Evolutionary conservation across 37 sponge, comb jelly and placozoan species (phyloP).

Genomic region (Ianthella basta): DNA sequence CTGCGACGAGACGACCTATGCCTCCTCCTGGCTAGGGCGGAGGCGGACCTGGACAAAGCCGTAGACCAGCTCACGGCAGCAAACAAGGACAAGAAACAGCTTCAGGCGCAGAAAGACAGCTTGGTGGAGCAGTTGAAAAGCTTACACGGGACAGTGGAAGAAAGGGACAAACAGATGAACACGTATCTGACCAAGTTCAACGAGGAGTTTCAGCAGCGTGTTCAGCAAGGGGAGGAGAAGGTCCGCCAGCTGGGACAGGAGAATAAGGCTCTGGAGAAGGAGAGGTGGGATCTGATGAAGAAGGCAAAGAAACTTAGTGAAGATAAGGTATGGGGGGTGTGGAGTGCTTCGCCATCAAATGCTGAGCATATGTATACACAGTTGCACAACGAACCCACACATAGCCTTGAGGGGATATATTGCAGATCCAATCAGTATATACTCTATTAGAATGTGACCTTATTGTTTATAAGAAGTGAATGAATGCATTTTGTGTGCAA

Average conservation of each 20-base stretch:
- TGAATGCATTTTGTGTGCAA: no score
- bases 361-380: no score
- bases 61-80: not conserved
- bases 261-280: constrained; percentile 67
- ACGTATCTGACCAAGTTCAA: constrained; percentile 11
- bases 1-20: constrained; percentile 15
- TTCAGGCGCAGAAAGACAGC: constrained; percentile 17
- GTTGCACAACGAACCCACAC: not conserved
- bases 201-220: constrained; percentile 30
- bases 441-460: no score
- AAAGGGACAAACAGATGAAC: constrained; percentile 21
- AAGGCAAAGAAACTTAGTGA: constrained; percentile 47
- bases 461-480: no score
- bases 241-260: constrained; percentile 56
- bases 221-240: constrained; percentile 54
- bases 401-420: not conserved
- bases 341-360: not conserved
- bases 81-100: constrained; percentile 2
- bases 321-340: constrained; percentile 1
- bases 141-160: not conserved
- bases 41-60: not conserved
- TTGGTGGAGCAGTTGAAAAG: constrained; percentile 13
- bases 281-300: constrained; percentile 92
- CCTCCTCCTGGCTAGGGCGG: constrained; percentile 8
- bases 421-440: no score